Base-by-base conservation (phyloP, 1,140 invertebrate genomes). In the Megathymus violae region DNA sequence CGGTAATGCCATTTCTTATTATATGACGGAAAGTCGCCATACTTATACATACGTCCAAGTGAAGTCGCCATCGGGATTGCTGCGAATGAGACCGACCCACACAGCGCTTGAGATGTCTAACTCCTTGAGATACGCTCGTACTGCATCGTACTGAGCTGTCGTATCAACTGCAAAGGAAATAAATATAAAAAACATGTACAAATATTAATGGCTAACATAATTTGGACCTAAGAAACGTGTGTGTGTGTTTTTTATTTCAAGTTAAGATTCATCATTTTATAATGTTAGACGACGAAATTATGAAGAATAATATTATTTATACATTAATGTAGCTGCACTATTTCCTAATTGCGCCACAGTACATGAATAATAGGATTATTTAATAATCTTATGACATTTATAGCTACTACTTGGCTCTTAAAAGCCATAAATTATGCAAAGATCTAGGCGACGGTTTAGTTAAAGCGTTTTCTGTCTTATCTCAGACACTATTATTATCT, bases 71-170 rank as follows among this genome's bases (percentile, higher is more conserved):
- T 94, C 93, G 60, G 94, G 93, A 71, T 93, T 92, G 71, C 92
- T 93, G 62, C 94, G 93, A 73, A 95, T 95, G 58, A 96, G 91
- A 64, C 95, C 95, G 75, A 95, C 95, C 95, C 95, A 96, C 62
- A 95, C 94, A 51, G 93, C 94, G 72, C 93, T 94, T 22, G 93
- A 93, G 44, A 95, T 94, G 80, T 95, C 94, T 85, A 95, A 83
- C 81, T 95, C 94, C 79, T 95, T 95, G 17, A 96, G 92, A 79
- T 95, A 95, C 7, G 94, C 94, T 69, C 94, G 91, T 31, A 95
- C 94, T 40, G 94, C 94, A 83, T 96, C 95, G 76, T 94, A 95
- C 82, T 95, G 94, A 27, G 93, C 93, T 65, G 93, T 94, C 40
- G 93, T 94, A 74, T 95, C 94, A 72, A 95, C 95, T 95, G 91